A percentile compares a stretch with the other conserved stretches of the same genome.
These are phyloP conservation scores for Protaetia brevitarsis DNA, from an alignment of 1,140 invertebrate species.

Conservation along the genomic window DNA sequence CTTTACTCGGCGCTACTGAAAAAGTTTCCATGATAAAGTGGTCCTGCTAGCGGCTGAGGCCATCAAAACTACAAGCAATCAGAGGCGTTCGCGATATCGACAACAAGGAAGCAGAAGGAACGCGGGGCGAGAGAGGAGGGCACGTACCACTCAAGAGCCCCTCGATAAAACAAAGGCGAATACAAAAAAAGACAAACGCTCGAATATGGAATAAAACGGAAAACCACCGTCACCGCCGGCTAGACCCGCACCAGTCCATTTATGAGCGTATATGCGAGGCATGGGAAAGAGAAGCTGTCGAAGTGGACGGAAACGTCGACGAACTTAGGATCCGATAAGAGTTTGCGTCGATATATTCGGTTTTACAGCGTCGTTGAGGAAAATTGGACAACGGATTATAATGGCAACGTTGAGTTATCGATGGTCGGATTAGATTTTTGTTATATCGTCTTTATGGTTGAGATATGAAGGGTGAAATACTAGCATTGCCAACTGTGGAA, in stretches of 20 bases:
- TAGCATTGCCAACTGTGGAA: too few relatives aligned
- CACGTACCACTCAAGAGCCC: background rate
- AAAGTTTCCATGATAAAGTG: slow-evolving; percentile 27
- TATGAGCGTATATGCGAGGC: background rate
- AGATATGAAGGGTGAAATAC: too few relatives aligned
- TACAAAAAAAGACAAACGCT: background rate
- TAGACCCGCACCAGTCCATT: too few relatives aligned
- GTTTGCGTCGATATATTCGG: slow-evolving; percentile 22
- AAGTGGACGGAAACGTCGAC: slow-evolving; percentile 4
- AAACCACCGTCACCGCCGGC: background rate
- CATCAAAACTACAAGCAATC: slow-evolving; percentile 28
- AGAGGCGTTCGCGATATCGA: slow-evolving; percentile 17
- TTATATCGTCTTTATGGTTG: background rate
- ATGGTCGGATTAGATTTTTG: slow-evolving; percentile 3
- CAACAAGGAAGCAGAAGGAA: background rate
- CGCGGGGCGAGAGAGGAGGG: background rate
- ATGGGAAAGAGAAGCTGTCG: background rate
- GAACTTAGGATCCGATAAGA: slow-evolving; percentile 28
- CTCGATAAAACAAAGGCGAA: background rate
- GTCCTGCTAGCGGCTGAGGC: slow-evolving; percentile 23
- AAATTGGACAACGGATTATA: slow-evolving; percentile 24
- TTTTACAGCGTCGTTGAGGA: slow-evolving; percentile 26
- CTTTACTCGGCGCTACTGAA: slow-evolving; percentile 3
- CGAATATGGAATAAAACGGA: background rate
- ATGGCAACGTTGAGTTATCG: slow-evolving; percentile 8